These are phyloP conservation scores for Tenualosa ilisha DNA, from an alignment of 2,797 vertebrate genomes.

Conservation along the genomic window DNA sequence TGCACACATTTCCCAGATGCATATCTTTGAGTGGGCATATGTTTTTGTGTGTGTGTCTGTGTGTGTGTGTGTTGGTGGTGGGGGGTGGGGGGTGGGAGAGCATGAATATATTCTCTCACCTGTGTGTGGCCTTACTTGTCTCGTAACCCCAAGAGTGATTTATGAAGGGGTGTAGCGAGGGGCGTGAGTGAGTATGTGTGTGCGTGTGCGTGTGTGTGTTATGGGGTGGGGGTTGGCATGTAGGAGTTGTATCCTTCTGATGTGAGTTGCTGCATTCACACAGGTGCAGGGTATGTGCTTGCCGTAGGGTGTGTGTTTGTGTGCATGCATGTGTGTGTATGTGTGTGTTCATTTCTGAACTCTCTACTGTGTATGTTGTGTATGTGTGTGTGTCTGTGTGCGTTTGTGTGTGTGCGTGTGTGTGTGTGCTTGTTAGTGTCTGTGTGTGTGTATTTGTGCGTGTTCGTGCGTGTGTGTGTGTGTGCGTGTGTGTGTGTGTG, in stretches of 20 bases:
- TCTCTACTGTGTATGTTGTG: not conserved
- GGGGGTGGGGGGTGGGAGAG: too few relatives aligned
- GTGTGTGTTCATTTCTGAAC: not conserved
- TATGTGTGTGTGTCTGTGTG: not conserved
- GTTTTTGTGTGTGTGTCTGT: not conserved
- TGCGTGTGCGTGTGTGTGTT: too few relatives aligned
- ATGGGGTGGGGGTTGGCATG: not conserved
- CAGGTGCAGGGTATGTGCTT: not conserved
- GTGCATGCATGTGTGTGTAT: not conserved
- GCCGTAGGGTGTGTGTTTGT: not conserved
- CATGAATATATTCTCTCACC: not conserved
- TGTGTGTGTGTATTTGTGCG: not conserved
- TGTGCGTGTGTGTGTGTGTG: not conserved
- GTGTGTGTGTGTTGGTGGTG: not conserved
- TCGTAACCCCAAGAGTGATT: slow-evolving; percentile 3
- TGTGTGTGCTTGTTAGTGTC: not conserved
- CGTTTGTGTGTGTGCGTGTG: not conserved
- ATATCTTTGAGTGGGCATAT: not conserved
- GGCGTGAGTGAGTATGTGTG: not conserved
- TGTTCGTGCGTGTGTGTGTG: not conserved
- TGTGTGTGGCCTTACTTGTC: slow-evolving; percentile 13
- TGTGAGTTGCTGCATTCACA: not conserved
- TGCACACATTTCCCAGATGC: too few relatives aligned
- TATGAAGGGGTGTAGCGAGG: not conserved
- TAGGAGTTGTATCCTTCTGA: not conserved